phyloP scores from a whole-genome alignment of 2,888 invertebrate genomes.

The Linnaemya vulpina region DNA sequence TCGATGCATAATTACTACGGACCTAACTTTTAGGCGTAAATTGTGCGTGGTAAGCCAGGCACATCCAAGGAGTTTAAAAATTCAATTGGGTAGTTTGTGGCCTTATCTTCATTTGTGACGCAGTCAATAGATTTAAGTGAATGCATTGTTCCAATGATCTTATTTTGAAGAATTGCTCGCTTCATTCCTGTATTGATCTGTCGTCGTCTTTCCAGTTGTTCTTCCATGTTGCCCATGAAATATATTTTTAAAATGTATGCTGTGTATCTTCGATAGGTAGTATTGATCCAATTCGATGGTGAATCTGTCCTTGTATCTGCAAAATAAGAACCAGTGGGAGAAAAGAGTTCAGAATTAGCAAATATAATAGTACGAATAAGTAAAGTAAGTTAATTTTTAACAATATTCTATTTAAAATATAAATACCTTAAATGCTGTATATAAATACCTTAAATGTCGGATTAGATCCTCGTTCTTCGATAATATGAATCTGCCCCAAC shows the following conservation, averaged over 20 bases:
- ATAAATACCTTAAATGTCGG: not conserved
- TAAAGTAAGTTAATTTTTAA: not conserved
- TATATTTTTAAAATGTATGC: too few relatives aligned
- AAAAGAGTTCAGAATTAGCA: not conserved
- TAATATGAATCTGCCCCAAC: not conserved
- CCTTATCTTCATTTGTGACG: too few relatives aligned
- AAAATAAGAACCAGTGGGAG: not conserved
- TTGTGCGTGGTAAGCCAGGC: too few relatives aligned
- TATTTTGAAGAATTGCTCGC: too few relatives aligned
- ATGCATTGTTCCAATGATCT: too few relatives aligned
- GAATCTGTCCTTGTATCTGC: not conserved
- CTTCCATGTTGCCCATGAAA: not conserved
- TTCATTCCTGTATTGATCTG: constrained; percentile 55
- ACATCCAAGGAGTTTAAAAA: too few relatives aligned
- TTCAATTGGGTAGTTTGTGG: too few relatives aligned
- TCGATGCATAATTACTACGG: too few relatives aligned
- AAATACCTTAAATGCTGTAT: too few relatives aligned
- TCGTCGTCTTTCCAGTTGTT: constrained; percentile 51
- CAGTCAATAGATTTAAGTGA: too few relatives aligned
- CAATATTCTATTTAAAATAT: not conserved
- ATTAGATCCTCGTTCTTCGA: not conserved
- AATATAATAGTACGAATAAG: not conserved
- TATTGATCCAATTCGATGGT: not conserved
- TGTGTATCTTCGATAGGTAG: too few relatives aligned
- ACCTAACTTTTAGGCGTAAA: too few relatives aligned